Evolutionary conservation across 2,113 vertebrate genomes (phyloP).

Genomic region (Macaca mulatta): DNA sequence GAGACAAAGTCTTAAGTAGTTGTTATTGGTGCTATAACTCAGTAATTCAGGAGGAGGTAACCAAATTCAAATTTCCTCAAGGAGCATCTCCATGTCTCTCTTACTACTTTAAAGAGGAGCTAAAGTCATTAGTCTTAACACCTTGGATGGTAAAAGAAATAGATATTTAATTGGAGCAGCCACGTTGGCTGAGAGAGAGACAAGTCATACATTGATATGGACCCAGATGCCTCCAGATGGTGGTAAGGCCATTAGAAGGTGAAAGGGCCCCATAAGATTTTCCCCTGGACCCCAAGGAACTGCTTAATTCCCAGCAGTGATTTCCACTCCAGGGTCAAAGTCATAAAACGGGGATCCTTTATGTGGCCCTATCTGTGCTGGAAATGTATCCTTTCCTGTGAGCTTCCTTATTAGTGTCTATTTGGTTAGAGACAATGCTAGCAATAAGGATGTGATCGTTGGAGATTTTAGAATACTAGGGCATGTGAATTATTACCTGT

Average conservation of each 20-base stretch:
- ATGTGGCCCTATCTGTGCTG: neutral
- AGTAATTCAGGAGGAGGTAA: slow-evolving; percentile 79
- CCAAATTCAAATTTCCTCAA: slow-evolving; percentile 76
- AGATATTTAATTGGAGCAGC: slow-evolving; percentile 46
- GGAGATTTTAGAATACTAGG: neutral
- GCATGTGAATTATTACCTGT: neutral
- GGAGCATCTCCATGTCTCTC: slow-evolving; percentile 76
- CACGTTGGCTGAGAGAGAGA: neutral
- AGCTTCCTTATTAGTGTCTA: neutral
- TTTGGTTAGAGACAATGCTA: neutral
- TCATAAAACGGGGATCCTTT: neutral
- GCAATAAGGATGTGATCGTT: neutral
- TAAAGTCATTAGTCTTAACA: slow-evolving; percentile 76
- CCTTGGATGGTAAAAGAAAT: slow-evolving; percentile 75
- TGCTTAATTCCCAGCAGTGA: neutral
- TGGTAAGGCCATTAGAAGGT: neutral
- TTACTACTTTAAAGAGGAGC: slow-evolving; percentile 78
- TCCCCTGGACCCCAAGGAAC: neutral
- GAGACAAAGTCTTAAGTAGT: slow-evolving; percentile 72
- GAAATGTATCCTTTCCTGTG: neutral
- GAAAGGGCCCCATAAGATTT: neutral
- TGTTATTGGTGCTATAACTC: slow-evolving; percentile 76
- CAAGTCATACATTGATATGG: too few relatives aligned
- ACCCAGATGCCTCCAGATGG: neutral
- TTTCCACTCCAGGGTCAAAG: neutral